Conservation (phyloP, 1,140 invertebrate species). For the Anastatus disparis region DNA sequence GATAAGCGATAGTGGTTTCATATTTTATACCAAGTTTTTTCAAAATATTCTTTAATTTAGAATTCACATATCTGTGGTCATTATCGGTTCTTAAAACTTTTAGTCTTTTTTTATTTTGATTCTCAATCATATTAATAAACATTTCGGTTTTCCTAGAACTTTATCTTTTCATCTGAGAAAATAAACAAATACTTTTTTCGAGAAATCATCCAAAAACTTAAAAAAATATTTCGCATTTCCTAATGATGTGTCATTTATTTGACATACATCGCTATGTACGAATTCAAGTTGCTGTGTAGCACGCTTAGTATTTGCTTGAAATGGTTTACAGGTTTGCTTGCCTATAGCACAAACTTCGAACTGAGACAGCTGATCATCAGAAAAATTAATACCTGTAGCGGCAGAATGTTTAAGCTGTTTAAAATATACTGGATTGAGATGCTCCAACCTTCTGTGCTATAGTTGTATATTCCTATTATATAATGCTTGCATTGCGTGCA, state of each 20-base stretch:
- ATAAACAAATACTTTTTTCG: background rate
- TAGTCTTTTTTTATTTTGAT: background rate
- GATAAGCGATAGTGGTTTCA: slow-evolving; percentile 46
- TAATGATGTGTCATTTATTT: background rate
- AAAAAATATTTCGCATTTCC: background rate
- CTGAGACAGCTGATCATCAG: no score
- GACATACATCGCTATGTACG: background rate
- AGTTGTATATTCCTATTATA: no score
- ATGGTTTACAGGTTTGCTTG: no score
- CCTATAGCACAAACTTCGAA: no score
- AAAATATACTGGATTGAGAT: background rate
- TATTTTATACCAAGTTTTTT: slow-evolving; percentile 46
- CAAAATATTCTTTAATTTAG: slow-evolving; percentile 41
- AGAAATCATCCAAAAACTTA: background rate
- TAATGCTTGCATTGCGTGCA: no score
- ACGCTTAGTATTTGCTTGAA: no score
- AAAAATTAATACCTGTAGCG: no score
- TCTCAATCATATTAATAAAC: background rate
- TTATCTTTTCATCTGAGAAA: background rate
- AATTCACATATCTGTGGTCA: slow-evolving; percentile 49
- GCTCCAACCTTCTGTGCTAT: no score
- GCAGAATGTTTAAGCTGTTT: background rate
- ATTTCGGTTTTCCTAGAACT: background rate
- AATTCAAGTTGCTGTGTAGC: background rate
- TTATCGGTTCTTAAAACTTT: slow-evolving; percentile 38